Percentiles rank a stretch among this genome's conserved stretches.
phyloP scores from a whole-genome alignment of 2,113 vertebrate genomes.

The Phoxinus phoxinus region DNA sequence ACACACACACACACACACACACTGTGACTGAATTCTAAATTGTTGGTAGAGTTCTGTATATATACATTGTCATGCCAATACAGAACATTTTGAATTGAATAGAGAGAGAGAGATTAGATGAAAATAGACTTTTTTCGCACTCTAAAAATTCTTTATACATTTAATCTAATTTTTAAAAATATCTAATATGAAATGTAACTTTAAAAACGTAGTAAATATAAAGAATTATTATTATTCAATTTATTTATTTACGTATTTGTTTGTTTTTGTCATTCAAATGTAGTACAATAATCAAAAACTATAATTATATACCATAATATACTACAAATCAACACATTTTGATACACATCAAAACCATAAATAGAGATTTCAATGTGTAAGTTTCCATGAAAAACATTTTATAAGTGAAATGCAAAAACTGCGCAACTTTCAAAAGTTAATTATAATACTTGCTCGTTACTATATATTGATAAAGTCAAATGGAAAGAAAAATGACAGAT shows the following conservation, averaged over 20 bases:
- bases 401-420: neutral
- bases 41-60: too few relatives aligned
- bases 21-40: too few relatives aligned
- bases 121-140: neutral
- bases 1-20: too few relatives aligned
- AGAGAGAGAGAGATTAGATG: neutral
- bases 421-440: neutral
- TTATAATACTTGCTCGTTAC: too few relatives aligned
- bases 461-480: too few relatives aligned
- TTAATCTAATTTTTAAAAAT: neutral
- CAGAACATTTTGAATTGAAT: too few relatives aligned
- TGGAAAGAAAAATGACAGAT: too few relatives aligned
- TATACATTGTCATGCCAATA: too few relatives aligned
- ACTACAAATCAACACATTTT: neutral
- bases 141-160: neutral
- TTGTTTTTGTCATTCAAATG: neutral
- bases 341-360: neutral
- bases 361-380: neutral
- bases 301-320: too few relatives aligned
- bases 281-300: neutral
- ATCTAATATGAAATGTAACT: neutral
- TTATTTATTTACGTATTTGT: neutral
- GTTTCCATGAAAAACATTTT: neutral
- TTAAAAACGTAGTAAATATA: neutral
- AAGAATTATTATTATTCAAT: neutral